Percentiles rank a stretch among this genome's conserved stretches.
phyloP scores from a whole-genome alignment of 30 jellyfish, hydroid and myxozoan genomes.

The Hydractinia echinata region DNA sequence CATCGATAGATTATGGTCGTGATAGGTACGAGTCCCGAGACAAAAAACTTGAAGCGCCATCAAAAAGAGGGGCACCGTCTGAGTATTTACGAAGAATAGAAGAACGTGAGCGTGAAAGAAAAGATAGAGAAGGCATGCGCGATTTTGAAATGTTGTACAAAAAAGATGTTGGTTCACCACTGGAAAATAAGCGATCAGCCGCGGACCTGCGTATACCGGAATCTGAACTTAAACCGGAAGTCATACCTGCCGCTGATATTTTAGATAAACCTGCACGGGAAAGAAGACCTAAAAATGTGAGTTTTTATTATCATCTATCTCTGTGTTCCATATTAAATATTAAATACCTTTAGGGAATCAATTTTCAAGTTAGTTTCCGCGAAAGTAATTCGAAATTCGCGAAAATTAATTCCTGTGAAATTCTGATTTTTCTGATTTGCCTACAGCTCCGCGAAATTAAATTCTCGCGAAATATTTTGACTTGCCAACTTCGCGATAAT shows the following conservation, averaged over 20 bases:
- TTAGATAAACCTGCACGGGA: conserved; percentile 84
- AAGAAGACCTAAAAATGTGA: conserved; percentile 77
- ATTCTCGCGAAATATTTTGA: no score
- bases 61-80: conserved; percentile 24
- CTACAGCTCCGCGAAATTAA: no score
- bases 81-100: conserved; percentile 26
- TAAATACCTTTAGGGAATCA: background rate
- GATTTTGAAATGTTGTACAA: conserved; percentile 37
- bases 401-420: no score
- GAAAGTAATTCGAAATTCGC: no score
- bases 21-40: background rate
- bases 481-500: no score
- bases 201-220: conserved; percentile 22
- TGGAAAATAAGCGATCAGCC: background rate
- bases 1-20: background rate
- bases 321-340: background rate
- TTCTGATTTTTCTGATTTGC: no score
- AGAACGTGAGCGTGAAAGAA: conserved; percentile 42
- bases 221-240: conserved; percentile 63
- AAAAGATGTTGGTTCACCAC: background rate
- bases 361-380: no score
- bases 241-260: conserved; percentile 70
- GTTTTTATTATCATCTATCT: background rate
- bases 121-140: conserved; percentile 35
- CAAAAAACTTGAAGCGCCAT: background rate